Conservation (phyloP, 2,888 invertebrate genomes). For the Amphiduros pacificus region DNA sequence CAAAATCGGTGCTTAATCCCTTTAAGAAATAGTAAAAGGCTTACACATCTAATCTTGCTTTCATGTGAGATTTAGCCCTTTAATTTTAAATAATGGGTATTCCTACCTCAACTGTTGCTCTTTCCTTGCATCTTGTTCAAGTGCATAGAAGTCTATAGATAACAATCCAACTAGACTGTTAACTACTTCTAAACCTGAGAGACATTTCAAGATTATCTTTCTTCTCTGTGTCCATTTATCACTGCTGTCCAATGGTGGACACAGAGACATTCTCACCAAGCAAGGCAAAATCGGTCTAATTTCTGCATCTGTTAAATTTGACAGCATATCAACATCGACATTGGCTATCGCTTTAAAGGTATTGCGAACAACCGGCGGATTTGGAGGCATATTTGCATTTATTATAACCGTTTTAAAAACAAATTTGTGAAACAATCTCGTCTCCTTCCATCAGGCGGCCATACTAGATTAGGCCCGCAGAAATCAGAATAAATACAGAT, state of each 20-base stretch:
- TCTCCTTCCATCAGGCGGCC: background rate
- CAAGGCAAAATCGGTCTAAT: slow-evolving; percentile 89
- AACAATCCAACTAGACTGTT: slow-evolving; percentile 91
- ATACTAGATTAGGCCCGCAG: slow-evolving; percentile 2
- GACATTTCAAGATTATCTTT: slow-evolving; percentile 83
- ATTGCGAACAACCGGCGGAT: slow-evolving; percentile 37
- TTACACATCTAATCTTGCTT: too few relatives aligned
- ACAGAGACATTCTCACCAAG: slow-evolving; percentile 86
- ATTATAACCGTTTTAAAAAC: background rate
- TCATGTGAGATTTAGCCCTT: too few relatives aligned
- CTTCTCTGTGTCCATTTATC: slow-evolving; percentile 80
- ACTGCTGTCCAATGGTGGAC: slow-evolving; percentile 83
- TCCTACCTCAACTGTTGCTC: slow-evolving; percentile 81
- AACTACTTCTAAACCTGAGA: slow-evolving; percentile 89
- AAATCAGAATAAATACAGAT: background rate
- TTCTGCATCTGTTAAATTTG: slow-evolving; percentile 75
- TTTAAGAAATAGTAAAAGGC: too few relatives aligned
- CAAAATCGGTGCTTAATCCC: too few relatives aligned
- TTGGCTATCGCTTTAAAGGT: slow-evolving; percentile 52
- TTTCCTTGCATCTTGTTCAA: slow-evolving; percentile 89
- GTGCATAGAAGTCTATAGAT: slow-evolving; percentile 89
- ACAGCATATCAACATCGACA: slow-evolving; percentile 68
- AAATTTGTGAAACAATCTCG: background rate
- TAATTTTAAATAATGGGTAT: background rate
- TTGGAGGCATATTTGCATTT: slow-evolving; percentile 10